Evolutionary conservation across 1,140 invertebrate species (phyloP), one percentile per base, ranked within the genome.

Genomic region (Conopomorpha cramerella): DNA sequence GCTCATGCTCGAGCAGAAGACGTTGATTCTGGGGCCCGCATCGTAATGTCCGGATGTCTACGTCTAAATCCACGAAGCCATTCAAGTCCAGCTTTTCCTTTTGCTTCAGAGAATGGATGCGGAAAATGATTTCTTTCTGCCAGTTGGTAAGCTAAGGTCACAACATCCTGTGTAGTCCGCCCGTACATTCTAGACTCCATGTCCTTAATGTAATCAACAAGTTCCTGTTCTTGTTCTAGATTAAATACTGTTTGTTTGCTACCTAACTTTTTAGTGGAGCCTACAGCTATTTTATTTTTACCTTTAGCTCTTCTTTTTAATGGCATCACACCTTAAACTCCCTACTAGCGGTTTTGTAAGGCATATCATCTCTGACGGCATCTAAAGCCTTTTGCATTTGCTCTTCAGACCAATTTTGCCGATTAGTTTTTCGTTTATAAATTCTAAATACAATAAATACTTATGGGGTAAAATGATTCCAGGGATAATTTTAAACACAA

Each of bases 231-330:
- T 27, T 44, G n/a, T n/a, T n/a, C n/a, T n/a, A n/a, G n/a, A n/a
- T n/a, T n/a, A n/a, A n/a, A n/a, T n/a, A n/a, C 40, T 33, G 30
- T 38, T 61, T 61, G 50, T 61, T 59, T 31, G 26, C 14, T 15
- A 13, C 31, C 19, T 17, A 12, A 34, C 41, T 48, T 39, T 30
- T 47, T 38, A 31, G 23, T 16, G 7, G 30, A 14, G 4, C 30
- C 39, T 4, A 36, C 19, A 41, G 39, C 34, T 8, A 17, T 8
- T 19, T 27, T 33, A 16, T 41, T 41, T 41, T 36, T 41, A 2
- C 11, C 39, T 33, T 41, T 36, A 6, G 25, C 34, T 17, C 39
- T 16, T 27, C 39, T 25, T 36, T 41, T 41, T 7, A 41, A 28
- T 28, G 39, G 8, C 39, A 41, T 41, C 1, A 41, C 1, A 36